Evolutionary conservation across 2,888 invertebrate genomes (phyloP).

Genomic region (Mythimna lalbum): DNA sequence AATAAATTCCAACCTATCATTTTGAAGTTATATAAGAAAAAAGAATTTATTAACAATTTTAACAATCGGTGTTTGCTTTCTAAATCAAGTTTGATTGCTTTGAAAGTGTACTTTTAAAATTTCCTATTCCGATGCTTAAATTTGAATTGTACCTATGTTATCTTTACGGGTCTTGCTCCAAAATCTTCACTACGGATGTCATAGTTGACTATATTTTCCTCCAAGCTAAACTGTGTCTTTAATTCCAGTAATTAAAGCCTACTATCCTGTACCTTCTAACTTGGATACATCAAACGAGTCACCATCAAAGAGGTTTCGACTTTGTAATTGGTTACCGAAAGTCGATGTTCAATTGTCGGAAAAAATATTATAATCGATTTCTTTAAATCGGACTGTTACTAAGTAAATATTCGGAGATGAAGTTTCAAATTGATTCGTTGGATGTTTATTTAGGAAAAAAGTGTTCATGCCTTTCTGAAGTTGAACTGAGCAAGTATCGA

Average conservation of each 20-base stretch:
- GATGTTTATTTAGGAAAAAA: conserved; percentile 86
- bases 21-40: conserved; percentile 51
- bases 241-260: conserved; percentile 62
- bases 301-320: conserved; percentile 42
- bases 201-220: conserved; percentile 65
- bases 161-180: conserved; percentile 72
- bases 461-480: conserved; percentile 75
- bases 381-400: conserved; percentile 88
- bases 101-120: conserved; percentile 66
- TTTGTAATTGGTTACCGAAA: conserved; percentile 54
- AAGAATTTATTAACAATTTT: conserved; percentile 41
- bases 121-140: conserved; percentile 57
- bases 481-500: conserved; percentile 65
- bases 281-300: conserved; percentile 41
- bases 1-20: conserved; percentile 46
- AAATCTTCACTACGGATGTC: conserved; percentile 78
- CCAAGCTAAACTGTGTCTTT: conserved; percentile 68
- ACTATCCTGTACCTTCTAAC: conserved; percentile 65
- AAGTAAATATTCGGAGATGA: conserved; percentile 87
- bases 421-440: conserved; percentile 84
- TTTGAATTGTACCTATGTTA: conserved; percentile 48
- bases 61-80: conserved; percentile 54
- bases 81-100: conserved; percentile 63
- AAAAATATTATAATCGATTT: conserved; percentile 78
- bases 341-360: conserved; percentile 60